Conservation (phyloP, 2,888 invertebrate genomes). For the Cataglyphis cursor region DNA sequence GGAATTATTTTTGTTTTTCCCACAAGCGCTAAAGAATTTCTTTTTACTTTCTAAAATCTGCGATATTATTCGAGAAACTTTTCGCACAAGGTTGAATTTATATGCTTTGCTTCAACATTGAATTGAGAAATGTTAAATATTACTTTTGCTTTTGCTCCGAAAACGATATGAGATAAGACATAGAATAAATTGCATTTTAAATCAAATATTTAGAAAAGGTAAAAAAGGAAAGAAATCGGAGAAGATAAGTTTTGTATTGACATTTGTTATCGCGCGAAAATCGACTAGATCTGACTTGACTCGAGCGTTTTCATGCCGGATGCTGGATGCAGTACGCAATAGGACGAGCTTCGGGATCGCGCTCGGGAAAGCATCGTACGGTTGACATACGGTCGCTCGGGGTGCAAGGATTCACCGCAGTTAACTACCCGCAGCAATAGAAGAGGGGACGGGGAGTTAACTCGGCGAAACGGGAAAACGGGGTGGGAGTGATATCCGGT, state of each 20-base stretch:
- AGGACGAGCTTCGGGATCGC: conserved; percentile 20
- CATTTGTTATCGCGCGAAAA: background rate
- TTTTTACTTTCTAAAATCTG: background rate
- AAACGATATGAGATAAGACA: background rate
- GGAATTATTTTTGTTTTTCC: conserved; percentile 18
- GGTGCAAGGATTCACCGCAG: conserved; percentile 73
- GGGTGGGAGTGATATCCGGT: conserved; percentile 62
- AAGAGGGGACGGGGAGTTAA: conserved; percentile 64
- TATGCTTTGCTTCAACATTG: background rate
- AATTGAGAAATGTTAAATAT: background rate
- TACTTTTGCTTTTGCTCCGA: background rate
- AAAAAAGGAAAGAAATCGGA: too few species aligned
- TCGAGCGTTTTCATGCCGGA: background rate
- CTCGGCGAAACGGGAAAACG: conserved; percentile 66
- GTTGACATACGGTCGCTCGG: conserved; percentile 69
- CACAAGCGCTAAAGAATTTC: background rate
- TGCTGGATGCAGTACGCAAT: background rate
- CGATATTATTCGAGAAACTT: background rate
- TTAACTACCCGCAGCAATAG: conserved; percentile 74
- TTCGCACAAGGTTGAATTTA: background rate
- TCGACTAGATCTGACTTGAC: background rate
- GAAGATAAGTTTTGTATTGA: background rate
- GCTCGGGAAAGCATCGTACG: conserved; percentile 13
- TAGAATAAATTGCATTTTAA: background rate
- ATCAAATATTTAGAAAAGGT: background rate